These are phyloP conservation scores for Poecilia wingei DNA, from an alignment of 2,797 vertebrate genomes.

Conservation along the genomic window DNA sequence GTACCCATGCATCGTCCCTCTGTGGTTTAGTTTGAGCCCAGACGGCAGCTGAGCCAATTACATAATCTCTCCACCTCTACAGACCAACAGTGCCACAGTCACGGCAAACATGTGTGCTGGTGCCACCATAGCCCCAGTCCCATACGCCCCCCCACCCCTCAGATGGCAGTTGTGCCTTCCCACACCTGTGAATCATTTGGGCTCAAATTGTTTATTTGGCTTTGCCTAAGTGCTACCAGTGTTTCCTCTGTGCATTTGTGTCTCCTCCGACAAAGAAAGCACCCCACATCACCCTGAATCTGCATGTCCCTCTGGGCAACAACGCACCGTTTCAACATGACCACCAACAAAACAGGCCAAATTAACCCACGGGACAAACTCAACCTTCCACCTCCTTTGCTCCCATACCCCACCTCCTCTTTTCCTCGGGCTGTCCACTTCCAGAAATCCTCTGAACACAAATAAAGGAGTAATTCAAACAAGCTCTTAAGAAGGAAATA, in stretches of 20 bases:
- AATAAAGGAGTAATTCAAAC: conserved; percentile 67
- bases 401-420: conserved; percentile 10
- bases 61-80: conserved; percentile 63
- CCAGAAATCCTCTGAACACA: conserved; percentile 64
- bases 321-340: conserved; percentile 50
- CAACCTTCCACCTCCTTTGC: conserved; percentile 30
- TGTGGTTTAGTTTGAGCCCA: conserved; percentile 62
- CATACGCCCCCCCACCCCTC: conserved; percentile 35
- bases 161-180: conserved; percentile 74
- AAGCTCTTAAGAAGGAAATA: conserved; percentile 45
- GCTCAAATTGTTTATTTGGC: conserved; percentile 83
- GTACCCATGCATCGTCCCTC: conserved; percentile 39
- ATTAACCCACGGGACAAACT: conserved; percentile 74
- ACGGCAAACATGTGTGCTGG: conserved; percentile 1
- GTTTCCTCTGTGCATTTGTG: conserved; percentile 78
- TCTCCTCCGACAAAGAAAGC: conserved; percentile 48
- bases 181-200: conserved; percentile 87
- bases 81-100: conserved; percentile 57
- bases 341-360: conserved; percentile 67
- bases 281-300: conserved; percentile 44
- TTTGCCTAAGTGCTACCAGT: conserved; percentile 83
- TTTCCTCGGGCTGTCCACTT: conserved; percentile 63
- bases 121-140: neutral
- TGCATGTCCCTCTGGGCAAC: conserved; percentile 64
- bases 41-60: conserved; percentile 80